Evolutionary conservation across 2,113 vertebrate species (phyloP), one percentile per base, ranked within the genome.

Genomic region (Podiceps cristatus): DNA sequence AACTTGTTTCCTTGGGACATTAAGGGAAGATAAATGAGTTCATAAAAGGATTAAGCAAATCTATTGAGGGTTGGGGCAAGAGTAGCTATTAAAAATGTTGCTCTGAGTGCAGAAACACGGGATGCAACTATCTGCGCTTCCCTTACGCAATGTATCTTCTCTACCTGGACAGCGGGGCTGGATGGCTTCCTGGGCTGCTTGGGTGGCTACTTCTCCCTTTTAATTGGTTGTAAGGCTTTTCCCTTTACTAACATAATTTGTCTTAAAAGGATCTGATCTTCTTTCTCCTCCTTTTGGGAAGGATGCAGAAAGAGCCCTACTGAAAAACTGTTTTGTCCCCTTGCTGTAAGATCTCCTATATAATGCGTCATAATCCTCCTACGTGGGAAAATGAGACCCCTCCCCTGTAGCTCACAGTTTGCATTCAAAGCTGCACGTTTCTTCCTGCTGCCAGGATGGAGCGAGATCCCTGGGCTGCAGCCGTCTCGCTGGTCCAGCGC

Each of bases 11-110:
- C 81, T 79, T 90, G 81, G 84, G 95, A 95, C 22, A 66, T 68
- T 24, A 68, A 58, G 49, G 84, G 68, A 94, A 84, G 49, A 45
- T 45, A 56, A 94, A 72, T 18, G 64, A 90, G 84, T 90, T 91
- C 49, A 12, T 88, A 68, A 88, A 94, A 85, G 62, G 95, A 96
- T 94, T 94, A 93, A 94, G 77, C 37, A 80, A 77, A 86, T 80
- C 86, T 77, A 0, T 18, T 20, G 75, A 94, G 79, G 83, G 59
- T 17, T 94, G 64, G 69, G 40, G 72, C 56, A 67, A 64, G 14
- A 37, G 10, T 60, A 35, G 80, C 84, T 90, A 11, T 75, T 87
- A 78, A 94, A 97, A 89, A 58, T 5, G 35, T 59, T 74, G 84
- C 87, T 93, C 73, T 85, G 91, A 75, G 93, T 81, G 83, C 80